Percentiles rank a stretch among this genome's conserved stretches.
These are phyloP conservation scores for Drosophila tripunctata DNA, from an alignment of 2,888 invertebrate species.

Conservation along the genomic window DNA sequence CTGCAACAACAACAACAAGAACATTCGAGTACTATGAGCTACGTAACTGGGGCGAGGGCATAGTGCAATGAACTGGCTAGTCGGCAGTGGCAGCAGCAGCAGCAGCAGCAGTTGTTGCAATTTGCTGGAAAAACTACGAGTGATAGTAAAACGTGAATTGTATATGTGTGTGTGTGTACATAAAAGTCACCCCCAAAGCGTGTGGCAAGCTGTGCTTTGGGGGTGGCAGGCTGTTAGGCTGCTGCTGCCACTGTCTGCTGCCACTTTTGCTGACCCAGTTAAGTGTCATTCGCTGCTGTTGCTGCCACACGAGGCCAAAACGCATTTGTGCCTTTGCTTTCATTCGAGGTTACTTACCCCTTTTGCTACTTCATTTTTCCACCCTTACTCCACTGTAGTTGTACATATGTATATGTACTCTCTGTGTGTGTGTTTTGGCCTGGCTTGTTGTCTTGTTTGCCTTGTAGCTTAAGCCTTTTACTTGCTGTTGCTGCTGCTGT, in stretches of 20 bases:
- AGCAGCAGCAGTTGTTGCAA: conserved; percentile 45
- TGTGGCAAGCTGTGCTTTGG: conserved; percentile 6
- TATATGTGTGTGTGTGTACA: conserved; percentile 17
- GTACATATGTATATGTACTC: conserved; percentile 10
- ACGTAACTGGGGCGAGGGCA: conserved; percentile 83
- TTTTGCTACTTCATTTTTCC: conserved; percentile 12
- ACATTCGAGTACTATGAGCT: conserved; percentile 50
- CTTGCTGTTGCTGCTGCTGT: conserved; percentile 27
- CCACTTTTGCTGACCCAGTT: conserved; percentile 79
- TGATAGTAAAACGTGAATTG: conserved; percentile 70
- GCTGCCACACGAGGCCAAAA: conserved; percentile 24
- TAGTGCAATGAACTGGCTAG: conserved; percentile 81
- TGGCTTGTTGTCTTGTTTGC: conserved; percentile 26
- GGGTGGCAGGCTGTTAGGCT: conserved; percentile 7
- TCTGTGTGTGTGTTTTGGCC: conserved; percentile 9
- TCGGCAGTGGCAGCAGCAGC: conserved; percentile 36
- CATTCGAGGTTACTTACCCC: conserved; percentile 81
- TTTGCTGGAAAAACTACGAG: conserved; percentile 67
- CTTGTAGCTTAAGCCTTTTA: conserved; percentile 31
- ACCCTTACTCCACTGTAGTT: neutral
- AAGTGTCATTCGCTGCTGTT: conserved; percentile 73
- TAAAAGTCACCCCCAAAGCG: conserved; percentile 25
- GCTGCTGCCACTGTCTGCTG: conserved; percentile 29
- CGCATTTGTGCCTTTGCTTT: conserved; percentile 71
- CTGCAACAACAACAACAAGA: conserved; percentile 47